Evolutionary conservation across 2,113 vertebrate genomes (phyloP).

Genomic region (Lasiurus borealis): DNA sequence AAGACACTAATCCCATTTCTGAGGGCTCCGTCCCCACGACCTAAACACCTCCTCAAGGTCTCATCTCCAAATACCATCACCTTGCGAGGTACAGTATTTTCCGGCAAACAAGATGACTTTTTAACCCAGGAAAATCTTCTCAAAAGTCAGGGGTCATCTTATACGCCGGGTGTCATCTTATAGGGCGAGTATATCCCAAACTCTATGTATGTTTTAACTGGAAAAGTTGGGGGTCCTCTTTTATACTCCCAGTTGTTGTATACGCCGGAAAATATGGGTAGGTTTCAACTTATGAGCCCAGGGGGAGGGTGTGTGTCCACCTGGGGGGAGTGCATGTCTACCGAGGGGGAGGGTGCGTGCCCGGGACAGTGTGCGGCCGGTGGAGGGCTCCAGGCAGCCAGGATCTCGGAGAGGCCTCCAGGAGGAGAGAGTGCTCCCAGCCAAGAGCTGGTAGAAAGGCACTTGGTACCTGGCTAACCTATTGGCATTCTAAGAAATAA

Average conservation of each 20-base stretch:
- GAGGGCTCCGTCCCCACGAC: not conserved
- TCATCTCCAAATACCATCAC: not conserved
- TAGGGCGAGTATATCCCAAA: no score
- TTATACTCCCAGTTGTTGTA: no score
- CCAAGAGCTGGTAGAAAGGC: not conserved
- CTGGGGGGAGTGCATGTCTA: no score
- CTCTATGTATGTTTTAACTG: no score
- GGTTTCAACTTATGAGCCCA: not conserved
- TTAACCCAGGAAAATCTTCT: no score
- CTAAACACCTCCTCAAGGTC: not conserved
- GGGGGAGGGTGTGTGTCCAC: no score
- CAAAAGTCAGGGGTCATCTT: no score
- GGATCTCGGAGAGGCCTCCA: not conserved
- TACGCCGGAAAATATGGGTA: not conserved
- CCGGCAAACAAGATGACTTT: no score
- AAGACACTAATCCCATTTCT: not conserved
- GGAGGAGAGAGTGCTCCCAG: not conserved
- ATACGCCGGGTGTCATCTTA: no score
- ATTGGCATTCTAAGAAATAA: not conserved
- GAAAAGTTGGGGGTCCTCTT: no score
- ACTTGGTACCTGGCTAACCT: not conserved
- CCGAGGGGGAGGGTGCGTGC: not conserved
- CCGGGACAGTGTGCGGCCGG: not conserved
- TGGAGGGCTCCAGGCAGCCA: not conserved
- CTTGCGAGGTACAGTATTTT: no score